Evolutionary conservation across 2,888 invertebrate species (phyloP).

Genomic region (Tanaodytes sp.): DNA sequence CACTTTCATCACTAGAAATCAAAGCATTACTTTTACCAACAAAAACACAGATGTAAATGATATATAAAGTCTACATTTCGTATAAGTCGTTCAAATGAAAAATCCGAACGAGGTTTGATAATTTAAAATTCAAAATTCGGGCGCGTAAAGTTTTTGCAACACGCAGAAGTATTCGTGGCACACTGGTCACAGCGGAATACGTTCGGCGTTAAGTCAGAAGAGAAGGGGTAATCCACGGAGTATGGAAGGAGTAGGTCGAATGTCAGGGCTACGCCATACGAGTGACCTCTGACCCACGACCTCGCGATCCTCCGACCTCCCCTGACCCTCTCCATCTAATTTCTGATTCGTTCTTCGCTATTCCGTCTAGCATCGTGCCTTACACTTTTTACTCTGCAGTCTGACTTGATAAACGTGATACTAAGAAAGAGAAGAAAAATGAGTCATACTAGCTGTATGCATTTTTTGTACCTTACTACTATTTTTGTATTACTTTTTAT

Average conservation of each 20-base stretch:
- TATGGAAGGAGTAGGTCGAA: constrained; percentile 63
- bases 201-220: constrained; percentile 41
- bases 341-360: constrained; percentile 51
- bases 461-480: too few relatives aligned
- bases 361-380: constrained; percentile 37
- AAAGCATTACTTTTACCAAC: too few relatives aligned
- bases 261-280: constrained; percentile 71
- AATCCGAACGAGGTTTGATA: too few relatives aligned
- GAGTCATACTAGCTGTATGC: not conserved
- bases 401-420: constrained; percentile 16
- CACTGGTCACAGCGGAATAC: constrained; percentile 52
- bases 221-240: constrained; percentile 54
- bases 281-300: constrained; percentile 68
- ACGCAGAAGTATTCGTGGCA: constrained; percentile 47
- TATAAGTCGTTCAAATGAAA: too few relatives aligned
- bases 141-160: constrained; percentile 48
- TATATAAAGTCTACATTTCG: too few relatives aligned
- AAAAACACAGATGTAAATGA: too few relatives aligned
- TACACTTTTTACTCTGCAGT: constrained; percentile 29
- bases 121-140: constrained; percentile 31
- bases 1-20: too few relatives aligned
- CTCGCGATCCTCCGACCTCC: constrained; percentile 67
- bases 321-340: constrained; percentile 56
- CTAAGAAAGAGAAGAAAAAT: not conserved
- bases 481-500: not conserved